phyloP scores from a whole-genome alignment of 2,113 vertebrate genomes.

The Sphyrna mokarran region DNA sequence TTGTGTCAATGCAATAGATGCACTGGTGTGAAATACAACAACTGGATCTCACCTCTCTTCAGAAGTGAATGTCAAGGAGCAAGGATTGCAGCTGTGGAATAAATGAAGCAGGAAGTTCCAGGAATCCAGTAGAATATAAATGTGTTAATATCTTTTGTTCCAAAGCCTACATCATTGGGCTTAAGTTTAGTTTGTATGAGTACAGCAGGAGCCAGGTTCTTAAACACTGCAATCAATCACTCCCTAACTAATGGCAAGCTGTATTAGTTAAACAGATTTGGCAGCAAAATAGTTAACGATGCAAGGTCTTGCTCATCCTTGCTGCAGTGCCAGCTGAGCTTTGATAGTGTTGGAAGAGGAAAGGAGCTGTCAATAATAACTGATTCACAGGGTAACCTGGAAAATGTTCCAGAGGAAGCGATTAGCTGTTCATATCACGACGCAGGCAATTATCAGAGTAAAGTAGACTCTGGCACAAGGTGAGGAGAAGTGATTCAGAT shows the following conservation, averaged over 20 bases:
- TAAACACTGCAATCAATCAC: neutral
- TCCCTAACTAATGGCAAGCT: neutral
- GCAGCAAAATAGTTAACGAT: neutral
- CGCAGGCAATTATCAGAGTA: constrained; percentile 20
- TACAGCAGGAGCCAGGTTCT: neutral
- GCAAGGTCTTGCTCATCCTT: neutral
- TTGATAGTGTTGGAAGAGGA: constrained; percentile 10
- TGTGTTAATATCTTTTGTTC: neutral
- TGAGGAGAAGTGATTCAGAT: constrained; percentile 15
- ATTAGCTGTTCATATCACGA: constrained; percentile 9
- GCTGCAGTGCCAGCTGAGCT: neutral
- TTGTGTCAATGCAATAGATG: neutral
- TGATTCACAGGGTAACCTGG: constrained; percentile 19
- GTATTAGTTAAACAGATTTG: neutral
- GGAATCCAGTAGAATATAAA: neutral
- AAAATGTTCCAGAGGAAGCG: neutral
- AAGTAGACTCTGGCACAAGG: neutral
- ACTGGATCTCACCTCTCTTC: neutral
- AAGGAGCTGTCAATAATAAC: neutral
- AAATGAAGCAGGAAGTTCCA: neutral
- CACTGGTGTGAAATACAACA: neutral
- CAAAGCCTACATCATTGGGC: neutral
- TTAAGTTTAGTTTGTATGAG: too few species aligned
- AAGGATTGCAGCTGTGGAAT: neutral
- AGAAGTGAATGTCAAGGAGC: neutral